These are phyloP conservation scores for Phaenicophaeus curvirostris DNA, from an alignment of 2,797 vertebrate genomes.

Conservation along the genomic window DNA sequence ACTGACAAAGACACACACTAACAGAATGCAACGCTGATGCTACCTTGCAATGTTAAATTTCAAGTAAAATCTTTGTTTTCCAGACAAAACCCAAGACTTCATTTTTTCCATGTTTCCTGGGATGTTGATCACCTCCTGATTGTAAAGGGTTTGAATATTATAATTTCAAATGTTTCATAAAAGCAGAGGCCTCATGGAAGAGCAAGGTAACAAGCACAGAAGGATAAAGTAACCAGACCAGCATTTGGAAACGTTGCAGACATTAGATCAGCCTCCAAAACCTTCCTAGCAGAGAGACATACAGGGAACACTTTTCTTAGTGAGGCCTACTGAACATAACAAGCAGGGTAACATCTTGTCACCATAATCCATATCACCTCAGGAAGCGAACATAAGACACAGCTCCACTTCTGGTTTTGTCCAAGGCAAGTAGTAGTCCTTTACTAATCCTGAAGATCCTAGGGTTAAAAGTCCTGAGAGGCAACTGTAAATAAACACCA, in stretches of 20 bases:
- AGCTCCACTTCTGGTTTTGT: background rate
- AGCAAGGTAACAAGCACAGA: background rate
- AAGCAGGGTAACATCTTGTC: background rate
- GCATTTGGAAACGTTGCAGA: background rate
- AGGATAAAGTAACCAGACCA: background rate
- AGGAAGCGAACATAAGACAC: fast-evolving
- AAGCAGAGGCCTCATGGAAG: background rate
- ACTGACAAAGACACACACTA: background rate
- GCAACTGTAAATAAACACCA: background rate
- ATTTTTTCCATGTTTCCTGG: background rate
- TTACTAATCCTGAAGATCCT: background rate
- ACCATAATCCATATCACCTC: background rate
- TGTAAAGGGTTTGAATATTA: background rate
- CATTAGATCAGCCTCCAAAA: background rate
- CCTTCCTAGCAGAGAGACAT: background rate
- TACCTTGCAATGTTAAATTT: background rate
- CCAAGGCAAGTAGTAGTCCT: background rate
- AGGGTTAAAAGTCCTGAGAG: background rate
- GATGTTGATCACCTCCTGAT: background rate
- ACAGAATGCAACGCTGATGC: background rate
- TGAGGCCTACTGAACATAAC: background rate
- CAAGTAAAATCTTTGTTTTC: background rate
- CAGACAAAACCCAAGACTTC: background rate
- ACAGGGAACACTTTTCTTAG: fast-evolving
- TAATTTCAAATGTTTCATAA: background rate